Evolutionary conservation across 2,113 vertebrate genomes (phyloP).

Genomic region (Dicaeum eximium): DNA sequence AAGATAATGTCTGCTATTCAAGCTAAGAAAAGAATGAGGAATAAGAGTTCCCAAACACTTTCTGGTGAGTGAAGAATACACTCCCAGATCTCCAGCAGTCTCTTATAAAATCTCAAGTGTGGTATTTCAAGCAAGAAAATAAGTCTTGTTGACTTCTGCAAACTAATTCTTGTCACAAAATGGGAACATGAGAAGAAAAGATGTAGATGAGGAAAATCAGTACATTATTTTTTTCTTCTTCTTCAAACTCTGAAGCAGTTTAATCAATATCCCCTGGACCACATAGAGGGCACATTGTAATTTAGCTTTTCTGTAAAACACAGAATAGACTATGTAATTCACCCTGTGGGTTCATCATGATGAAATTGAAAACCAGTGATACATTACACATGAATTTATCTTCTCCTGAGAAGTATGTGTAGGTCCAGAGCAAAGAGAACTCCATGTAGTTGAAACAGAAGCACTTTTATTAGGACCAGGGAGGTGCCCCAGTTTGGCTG

Average conservation of each 20-base stretch:
- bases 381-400: constrained; percentile 15
- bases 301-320: constrained; percentile 22
- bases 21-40: neutral
- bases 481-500: neutral
- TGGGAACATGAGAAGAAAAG: neutral
- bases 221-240: neutral
- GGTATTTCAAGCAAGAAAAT: neutral
- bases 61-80: neutral
- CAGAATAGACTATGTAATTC: neutral
- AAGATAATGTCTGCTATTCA: neutral
- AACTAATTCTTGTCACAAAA: constrained; percentile 8
- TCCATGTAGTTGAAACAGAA: neutral
- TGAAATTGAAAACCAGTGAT: constrained; percentile 21
- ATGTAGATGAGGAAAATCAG: neutral
- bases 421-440: neutral
- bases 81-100: neutral
- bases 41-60: neutral
- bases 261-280: constrained; percentile 5
- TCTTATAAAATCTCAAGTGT: neutral
- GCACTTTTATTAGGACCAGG: neutral
- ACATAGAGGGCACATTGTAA: neutral
- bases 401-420: neutral
- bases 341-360: neutral
- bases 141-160: constrained; percentile 4
- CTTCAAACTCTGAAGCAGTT: neutral